phyloP scores from a whole-genome alignment of 2,888 invertebrate species.

The Tortricodes alternella region DNA sequence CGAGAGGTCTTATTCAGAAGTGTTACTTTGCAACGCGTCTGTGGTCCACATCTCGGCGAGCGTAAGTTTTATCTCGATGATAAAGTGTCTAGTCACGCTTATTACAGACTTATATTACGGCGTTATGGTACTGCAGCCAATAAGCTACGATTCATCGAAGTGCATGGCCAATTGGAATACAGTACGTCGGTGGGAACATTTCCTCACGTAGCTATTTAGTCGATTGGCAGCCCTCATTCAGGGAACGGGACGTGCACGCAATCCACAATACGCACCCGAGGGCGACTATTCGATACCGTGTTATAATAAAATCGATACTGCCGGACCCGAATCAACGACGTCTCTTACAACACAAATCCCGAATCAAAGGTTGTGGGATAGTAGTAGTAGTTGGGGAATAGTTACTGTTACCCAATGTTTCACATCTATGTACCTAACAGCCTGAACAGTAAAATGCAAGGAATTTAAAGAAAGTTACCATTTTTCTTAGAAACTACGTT shows the following conservation, averaged over 20 bases:
- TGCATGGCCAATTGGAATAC: slow-evolving; percentile 43
- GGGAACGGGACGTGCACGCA: slow-evolving; percentile 63
- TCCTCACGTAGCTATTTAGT: slow-evolving; percentile 56
- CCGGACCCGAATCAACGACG: neutral
- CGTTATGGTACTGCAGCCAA: neutral
- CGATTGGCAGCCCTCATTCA: slow-evolving; percentile 57
- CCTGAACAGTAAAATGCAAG: slow-evolving; percentile 1
- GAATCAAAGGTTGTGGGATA: slow-evolving; percentile 30
- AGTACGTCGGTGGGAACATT: slow-evolving; percentile 55
- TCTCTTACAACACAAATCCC: slow-evolving; percentile 28
- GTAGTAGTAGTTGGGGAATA: neutral
- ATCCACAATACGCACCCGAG: slow-evolving; percentile 52
- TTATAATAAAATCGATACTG: slow-evolving; percentile 45
- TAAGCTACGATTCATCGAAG: slow-evolving; percentile 2
- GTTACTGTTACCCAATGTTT: neutral
- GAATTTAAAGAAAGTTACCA: slow-evolving; percentile 26
- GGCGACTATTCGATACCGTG: slow-evolving; percentile 40
- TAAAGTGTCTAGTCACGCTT: slow-evolving; percentile 10
- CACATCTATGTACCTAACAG: neutral
- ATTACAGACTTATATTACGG: neutral
- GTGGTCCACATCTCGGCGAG: slow-evolving; percentile 1
- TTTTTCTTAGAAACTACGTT: slow-evolving; percentile 7
- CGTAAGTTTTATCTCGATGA: neutral
- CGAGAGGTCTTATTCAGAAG: slow-evolving; percentile 7
- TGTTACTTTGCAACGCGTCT: neutral